phyloP scores from a whole-genome alignment of 1,140 invertebrate genomes.

The Hormaphis cornu region DNA sequence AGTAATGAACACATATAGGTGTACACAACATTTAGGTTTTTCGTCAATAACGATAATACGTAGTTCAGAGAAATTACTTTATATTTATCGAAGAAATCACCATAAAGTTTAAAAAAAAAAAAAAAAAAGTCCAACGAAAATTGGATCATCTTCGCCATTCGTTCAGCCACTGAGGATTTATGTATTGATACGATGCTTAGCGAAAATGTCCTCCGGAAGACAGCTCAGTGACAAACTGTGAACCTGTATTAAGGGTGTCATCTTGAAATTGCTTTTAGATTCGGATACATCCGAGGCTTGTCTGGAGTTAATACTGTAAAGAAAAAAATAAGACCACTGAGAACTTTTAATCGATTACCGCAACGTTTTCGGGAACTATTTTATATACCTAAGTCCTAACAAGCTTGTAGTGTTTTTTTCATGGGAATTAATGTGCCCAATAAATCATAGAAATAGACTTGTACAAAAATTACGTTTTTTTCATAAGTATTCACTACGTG shows the following conservation, averaged over 20 bases:
- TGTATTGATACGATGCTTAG: not conserved
- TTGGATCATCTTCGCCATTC: not conserved
- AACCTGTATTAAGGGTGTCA: constrained; percentile 12
- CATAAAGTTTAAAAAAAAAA: not conserved
- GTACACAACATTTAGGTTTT: too few relatives aligned
- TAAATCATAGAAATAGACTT: not conserved
- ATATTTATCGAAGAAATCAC: too few relatives aligned
- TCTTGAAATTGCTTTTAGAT: constrained; percentile 12
- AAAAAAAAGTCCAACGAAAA: not conserved
- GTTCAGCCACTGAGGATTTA: not conserved
- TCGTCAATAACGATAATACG: too few relatives aligned
- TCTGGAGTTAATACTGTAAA: not conserved
- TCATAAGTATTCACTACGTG: not conserved
- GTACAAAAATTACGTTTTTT: not conserved
- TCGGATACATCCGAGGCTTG: not conserved
- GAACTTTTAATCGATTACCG: constrained; percentile 1
- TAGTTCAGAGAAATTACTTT: too few relatives aligned
- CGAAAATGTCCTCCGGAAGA: not conserved
- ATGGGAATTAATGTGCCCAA: not conserved
- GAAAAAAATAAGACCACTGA: not conserved
- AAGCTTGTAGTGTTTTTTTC: not conserved
- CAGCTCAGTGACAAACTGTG: not conserved
- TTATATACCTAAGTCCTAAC: not conserved
- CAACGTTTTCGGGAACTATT: too few relatives aligned
- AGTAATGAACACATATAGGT: too few relatives aligned